phyloP scores from a whole-genome alignment of 1,140 invertebrate genomes.

The Drosophila aff. region DNA sequence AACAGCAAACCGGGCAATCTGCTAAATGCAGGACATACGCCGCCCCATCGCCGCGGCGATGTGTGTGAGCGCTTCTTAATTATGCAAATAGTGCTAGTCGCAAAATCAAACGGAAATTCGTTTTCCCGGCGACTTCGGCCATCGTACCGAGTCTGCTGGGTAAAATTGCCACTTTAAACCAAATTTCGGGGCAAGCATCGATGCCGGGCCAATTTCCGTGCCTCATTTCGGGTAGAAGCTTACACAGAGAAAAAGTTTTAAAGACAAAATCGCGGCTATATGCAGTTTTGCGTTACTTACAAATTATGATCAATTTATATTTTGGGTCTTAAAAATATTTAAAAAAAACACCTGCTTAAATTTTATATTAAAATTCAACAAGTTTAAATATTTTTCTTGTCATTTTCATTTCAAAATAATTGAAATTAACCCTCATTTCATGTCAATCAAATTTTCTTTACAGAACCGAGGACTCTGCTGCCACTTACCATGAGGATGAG shows the following conservation, averaged over 20 bases:
- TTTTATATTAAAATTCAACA: not conserved
- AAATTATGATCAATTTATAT: not conserved
- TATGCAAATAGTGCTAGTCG: constrained; percentile 30
- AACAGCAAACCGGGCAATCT: constrained; percentile 8
- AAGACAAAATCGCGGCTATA: rapidly evolving
- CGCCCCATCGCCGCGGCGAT: not conserved
- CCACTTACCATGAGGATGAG: constrained; percentile 91
- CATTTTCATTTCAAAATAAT: not conserved
- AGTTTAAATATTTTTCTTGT: too few species aligned
- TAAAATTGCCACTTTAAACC: constrained; percentile 13
- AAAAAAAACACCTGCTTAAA: too few species aligned
- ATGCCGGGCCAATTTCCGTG: constrained; percentile 11
- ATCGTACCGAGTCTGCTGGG: not conserved
- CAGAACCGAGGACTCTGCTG: not conserved
- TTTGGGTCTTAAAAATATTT: too few species aligned
- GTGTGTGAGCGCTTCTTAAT: constrained; percentile 22
- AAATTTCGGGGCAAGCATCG: constrained; percentile 19
- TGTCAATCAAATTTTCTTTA: not conserved
- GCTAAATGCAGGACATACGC: constrained; percentile 5
- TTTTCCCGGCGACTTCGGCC: constrained; percentile 16
- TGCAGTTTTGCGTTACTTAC: not conserved
- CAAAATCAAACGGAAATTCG: constrained; percentile 25
- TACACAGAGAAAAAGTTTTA: not conserved
- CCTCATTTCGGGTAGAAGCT: constrained; percentile 5
- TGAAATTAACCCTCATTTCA: not conserved